Evolutionary conservation across 1,140 invertebrate species (phyloP).

Genomic region (Potamilus streckersoni): DNA sequence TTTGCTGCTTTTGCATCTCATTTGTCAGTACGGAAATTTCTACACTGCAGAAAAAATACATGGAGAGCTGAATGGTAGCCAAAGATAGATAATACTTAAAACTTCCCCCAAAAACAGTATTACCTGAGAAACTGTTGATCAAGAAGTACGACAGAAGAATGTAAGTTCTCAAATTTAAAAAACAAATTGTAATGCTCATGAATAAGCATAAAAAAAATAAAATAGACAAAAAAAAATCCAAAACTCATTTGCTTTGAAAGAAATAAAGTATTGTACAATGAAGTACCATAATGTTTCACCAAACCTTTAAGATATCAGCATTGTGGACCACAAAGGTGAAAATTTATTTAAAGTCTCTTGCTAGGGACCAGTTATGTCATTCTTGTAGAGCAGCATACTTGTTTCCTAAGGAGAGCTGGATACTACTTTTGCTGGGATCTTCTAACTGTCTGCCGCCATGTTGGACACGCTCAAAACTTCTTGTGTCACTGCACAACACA

Average conservation of each 20-base stretch:
- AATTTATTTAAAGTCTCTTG: neutral
- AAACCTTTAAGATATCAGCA: neutral
- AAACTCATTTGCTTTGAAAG: neutral
- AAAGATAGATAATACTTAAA: too few relatives aligned
- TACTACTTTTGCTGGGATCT: constrained; percentile 10
- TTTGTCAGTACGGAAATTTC: too few relatives aligned
- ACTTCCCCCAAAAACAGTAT: too few relatives aligned
- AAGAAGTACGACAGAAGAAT: too few relatives aligned
- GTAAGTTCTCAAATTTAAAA: too few relatives aligned
- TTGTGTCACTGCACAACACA: constrained; percentile 22
- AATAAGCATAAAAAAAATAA: neutral
- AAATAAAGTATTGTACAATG: neutral
- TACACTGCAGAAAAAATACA: too few relatives aligned
- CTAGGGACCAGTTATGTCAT: constrained; percentile 5
- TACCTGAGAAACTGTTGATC: too few relatives aligned
- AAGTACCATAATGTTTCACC: neutral
- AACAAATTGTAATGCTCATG: neutral
- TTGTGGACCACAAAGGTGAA: neutral
- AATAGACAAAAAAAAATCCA: neutral
- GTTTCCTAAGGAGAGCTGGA: constrained; percentile 30
- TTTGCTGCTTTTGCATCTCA: too few relatives aligned
- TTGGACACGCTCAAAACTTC: constrained; percentile 25
- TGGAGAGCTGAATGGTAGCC: too few relatives aligned
- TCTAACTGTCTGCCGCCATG: constrained; percentile 25
- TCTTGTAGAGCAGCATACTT: constrained; percentile 34